These are phyloP conservation scores for Villa cingulata DNA, from an alignment of 2,888 invertebrate species.

Conservation along the genomic window DNA sequence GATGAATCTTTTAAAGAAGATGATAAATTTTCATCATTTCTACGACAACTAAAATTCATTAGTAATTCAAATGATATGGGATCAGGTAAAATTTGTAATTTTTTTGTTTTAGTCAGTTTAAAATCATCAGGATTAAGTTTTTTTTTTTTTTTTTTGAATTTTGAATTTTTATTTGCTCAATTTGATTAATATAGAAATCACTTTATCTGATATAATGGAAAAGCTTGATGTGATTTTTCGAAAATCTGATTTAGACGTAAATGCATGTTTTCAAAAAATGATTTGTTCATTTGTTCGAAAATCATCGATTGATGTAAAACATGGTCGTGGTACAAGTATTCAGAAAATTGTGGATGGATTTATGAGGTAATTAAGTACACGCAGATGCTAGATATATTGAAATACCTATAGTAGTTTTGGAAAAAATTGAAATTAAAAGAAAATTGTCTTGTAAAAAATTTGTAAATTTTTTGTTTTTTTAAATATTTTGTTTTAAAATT, in stretches of 20 bases:
- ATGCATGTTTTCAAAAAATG: slow-evolving; percentile 42
- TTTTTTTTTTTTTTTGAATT: neutral
- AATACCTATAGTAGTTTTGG: too few species aligned
- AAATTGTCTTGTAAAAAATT: too few species aligned
- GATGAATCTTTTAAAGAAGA: neutral
- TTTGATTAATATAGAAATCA: neutral
- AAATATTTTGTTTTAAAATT: too few species aligned
- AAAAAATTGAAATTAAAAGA: too few species aligned
- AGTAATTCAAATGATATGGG: neutral
- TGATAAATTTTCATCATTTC: neutral
- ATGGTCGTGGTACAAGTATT: slow-evolving; percentile 29
- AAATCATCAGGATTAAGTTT: neutral
- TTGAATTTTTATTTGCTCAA: neutral
- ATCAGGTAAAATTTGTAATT: too few species aligned
- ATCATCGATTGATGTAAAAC: slow-evolving; percentile 26
- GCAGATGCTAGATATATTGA: too few species aligned
- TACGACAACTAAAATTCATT: neutral
- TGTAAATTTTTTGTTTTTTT: too few species aligned
- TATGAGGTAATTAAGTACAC: neutral
- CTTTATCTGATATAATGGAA: slow-evolving; percentile 20
- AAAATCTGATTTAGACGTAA: slow-evolving; percentile 41
- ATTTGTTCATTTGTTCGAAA: slow-evolving; percentile 38
- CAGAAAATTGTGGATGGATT: slow-evolving; percentile 36
- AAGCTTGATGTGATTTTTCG: slow-evolving; percentile 38
- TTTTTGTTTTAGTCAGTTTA: too few species aligned